These are phyloP conservation scores for Lithophane ornitopus DNA, from an alignment of 2,888 invertebrate genomes.

Conservation along the genomic window DNA sequence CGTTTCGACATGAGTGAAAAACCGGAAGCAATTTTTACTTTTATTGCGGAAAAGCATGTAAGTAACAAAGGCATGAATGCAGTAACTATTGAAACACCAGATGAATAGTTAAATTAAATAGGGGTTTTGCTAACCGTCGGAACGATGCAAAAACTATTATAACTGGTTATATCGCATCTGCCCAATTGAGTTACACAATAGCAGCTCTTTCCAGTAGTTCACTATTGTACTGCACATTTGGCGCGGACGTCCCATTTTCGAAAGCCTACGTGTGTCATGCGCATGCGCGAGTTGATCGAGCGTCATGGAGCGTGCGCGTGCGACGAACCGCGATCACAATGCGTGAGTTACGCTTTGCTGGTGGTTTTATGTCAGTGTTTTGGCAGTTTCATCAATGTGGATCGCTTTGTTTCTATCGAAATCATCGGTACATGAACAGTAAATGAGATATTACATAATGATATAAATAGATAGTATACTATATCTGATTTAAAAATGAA, in stretches of 20 bases:
- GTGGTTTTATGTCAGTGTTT: constrained; percentile 76
- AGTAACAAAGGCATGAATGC: no score
- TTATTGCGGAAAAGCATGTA: not conserved
- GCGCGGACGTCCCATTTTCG: constrained; percentile 76
- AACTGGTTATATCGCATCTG: constrained; percentile 59
- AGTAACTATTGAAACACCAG: not conserved
- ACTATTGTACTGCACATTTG: constrained; percentile 73
- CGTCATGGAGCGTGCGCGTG: constrained; percentile 81
- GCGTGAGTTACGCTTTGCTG: constrained; percentile 74
- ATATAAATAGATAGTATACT: not conserved
- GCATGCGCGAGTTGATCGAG: constrained; percentile 75
- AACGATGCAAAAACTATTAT: constrained; percentile 54
- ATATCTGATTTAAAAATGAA: not conserved
- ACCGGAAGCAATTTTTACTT: not conserved
- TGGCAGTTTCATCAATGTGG: constrained; percentile 70
- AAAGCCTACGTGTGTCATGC: constrained; percentile 76
- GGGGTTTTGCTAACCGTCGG: constrained; percentile 34
- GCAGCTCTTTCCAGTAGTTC: constrained; percentile 53
- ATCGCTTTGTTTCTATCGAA: constrained; percentile 49
- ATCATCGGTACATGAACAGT: constrained; percentile 2
- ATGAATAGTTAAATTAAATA: constrained; percentile 1
- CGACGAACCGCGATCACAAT: constrained; percentile 80
- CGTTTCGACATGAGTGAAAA: not conserved
- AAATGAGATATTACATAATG: constrained; percentile 13
- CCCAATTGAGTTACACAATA: constrained; percentile 72